Conservation (phyloP, 2,113 vertebrate species). For the Clarias gariepinus region DNA sequence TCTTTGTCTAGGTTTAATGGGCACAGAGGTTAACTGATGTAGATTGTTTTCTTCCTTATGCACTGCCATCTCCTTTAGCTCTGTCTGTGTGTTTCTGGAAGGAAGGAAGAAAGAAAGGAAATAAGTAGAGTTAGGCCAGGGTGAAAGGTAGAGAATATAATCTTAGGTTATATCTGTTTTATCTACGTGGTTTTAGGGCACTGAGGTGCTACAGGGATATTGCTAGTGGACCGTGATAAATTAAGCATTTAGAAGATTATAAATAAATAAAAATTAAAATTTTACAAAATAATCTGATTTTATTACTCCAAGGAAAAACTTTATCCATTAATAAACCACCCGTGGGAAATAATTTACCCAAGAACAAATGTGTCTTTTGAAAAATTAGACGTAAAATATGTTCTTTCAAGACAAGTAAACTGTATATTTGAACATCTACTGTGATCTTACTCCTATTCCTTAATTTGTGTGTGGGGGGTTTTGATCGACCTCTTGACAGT, state of each 20-base stretch:
- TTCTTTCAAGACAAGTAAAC: slow-evolving; percentile 57
- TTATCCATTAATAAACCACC: slow-evolving; percentile 70
- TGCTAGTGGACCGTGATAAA: not conserved
- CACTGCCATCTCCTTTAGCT: slow-evolving; percentile 49
- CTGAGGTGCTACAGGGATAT: slow-evolving; percentile 25
- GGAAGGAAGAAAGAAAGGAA: not conserved
- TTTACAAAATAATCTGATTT: no score
- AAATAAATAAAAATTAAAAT: no score
- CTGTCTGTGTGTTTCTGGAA: slow-evolving; percentile 20
- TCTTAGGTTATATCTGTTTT: slow-evolving; percentile 55
- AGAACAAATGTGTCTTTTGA: slow-evolving; percentile 70
- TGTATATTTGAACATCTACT: slow-evolving; percentile 53
- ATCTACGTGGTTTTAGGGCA: slow-evolving; percentile 2
- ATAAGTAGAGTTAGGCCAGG: slow-evolving; percentile 13
- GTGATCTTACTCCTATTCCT: not conserved
- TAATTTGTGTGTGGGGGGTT: slow-evolving; percentile 10
- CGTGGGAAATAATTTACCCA: slow-evolving; percentile 57
- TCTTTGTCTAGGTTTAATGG: slow-evolving; percentile 13
- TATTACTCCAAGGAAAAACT: slow-evolving; percentile 68
- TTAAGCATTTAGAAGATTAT: not conserved
- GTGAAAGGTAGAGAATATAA: slow-evolving; percentile 28
- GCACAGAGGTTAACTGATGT: slow-evolving; percentile 19
- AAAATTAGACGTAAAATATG: slow-evolving; percentile 60
- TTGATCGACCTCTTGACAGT: slow-evolving; percentile 64
- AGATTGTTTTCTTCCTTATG: slow-evolving; percentile 14